Evolutionary conservation across 1,140 invertebrate genomes (phyloP), one percentile per base, ranked within the genome.

Genomic region (Daktulosphaira vitifoliae): DNA sequence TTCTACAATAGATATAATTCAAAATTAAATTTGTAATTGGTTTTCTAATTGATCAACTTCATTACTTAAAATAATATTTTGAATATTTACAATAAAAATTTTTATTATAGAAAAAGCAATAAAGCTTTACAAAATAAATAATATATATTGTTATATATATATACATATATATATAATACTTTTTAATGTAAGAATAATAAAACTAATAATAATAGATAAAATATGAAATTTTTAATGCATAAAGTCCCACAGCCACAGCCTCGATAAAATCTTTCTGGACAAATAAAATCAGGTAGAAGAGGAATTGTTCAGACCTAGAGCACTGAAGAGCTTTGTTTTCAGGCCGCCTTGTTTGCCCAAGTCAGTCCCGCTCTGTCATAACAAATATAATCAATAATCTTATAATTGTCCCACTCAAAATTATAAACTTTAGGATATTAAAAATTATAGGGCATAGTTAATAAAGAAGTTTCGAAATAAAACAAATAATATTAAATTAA

Each of bases 311-410:
- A 82, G 77, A 65, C 81, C 81, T 69, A 82, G 73, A 65, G 78
- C 81, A 72, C 78, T 78, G 75, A 82, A 81, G 66, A 82, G 73
- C 79, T 82, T 82, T 69, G 77, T 81, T 79, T 82, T 82, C 68
- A 82, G 73, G 69, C 79, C 78, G 67, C 72, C 71, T 69, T 74
- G 76, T 73, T 74, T 74, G 68, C 72, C 69, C 70, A 72, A 66
- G 46, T 72, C 69, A 65, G 72, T 67, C 65, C 71, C 67, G 42
- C 68, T 70, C 72, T 74, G 72, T 66, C 67, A 71, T 68, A 73
- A 68, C 51, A 66, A 66, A 62, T 62, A 48, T 46, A 62, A 68
- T 50, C 44, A 54, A 68, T 65, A 50, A 65, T 51, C 54, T 59
- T 51, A 44, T 51, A 67, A 42, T 48, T 66, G 65, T 48, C 52